Evolutionary conservation across 2,888 invertebrate species (phyloP), one percentile per base, ranked within the genome.

Genomic region (Tridacna crocea): DNA sequence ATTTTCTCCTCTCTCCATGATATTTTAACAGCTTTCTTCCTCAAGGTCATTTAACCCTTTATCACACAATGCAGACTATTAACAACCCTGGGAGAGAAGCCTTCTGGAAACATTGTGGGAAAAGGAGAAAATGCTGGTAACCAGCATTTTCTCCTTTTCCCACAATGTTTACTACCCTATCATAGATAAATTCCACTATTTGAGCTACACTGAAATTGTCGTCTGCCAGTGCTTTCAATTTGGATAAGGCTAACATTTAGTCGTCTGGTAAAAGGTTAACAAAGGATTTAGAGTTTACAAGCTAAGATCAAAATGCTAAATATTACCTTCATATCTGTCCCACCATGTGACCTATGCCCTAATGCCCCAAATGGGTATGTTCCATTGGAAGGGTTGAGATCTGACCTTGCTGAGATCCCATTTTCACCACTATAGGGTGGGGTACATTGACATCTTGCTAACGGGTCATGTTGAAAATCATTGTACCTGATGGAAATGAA

Each of bases 391-490:
- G 96, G 96, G 94, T 97, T 97, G 87, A 97, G 95, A 94, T 97
- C 97, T 93, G 96, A 96, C 72, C 97, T 93, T 1, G 97, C 96
- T 8, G 97, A 95, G 89, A 97, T 96, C 65, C 96, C 96, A 94
- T 96, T 96, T 95, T 96, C 96, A 19, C 96, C 97, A 92, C 96
- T 96, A 95, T 96, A 96, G 0, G 96, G 96, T 10, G 97, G 97
- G 10, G 91, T 92, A 94, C 97, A 97, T 79, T 95, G 95, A 95
- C 97, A 97, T 86, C 95, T 95, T 48, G 96, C 95, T 79, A 96
- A 94, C 11, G 96, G 96, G 93, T 97, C 97, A 93, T 96, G 95
- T 80, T 95, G 95, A 95, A 94, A 97, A 94, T 97, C 96, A 94
- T 97, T 97, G 95, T 96, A 97, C 72, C 97, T 95, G 22, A n/a